Evolutionary conservation across 2,113 vertebrate species (phyloP).

Genomic region (Platichthys flesus): DNA sequence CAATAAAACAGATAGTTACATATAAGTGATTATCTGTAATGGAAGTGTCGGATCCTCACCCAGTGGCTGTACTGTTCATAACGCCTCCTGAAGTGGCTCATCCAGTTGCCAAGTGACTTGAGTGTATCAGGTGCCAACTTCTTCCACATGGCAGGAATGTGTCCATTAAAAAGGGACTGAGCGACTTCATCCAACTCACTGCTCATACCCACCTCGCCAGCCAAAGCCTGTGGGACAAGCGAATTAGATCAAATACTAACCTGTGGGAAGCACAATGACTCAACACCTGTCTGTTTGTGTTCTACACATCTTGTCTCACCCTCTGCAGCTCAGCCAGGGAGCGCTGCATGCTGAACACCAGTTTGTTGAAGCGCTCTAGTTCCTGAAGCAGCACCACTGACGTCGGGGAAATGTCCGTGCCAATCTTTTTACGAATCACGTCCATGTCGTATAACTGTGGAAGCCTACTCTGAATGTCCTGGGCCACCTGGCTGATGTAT

Average conservation of each 20-base stretch:
- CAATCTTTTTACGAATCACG: conserved; percentile 84
- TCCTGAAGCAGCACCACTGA: conserved; percentile 95
- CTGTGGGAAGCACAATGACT: not conserved
- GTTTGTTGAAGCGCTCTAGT: conserved; percentile 92
- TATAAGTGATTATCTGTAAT: not conserved
- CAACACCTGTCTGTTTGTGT: not conserved
- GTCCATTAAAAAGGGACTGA: conserved; percentile 89
- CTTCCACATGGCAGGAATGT: conserved; percentile 92
- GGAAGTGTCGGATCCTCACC: conserved; percentile 83
- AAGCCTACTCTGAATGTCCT: conserved; percentile 92
- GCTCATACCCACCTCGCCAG: conserved; percentile 97
- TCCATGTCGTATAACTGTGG: conserved; percentile 88
- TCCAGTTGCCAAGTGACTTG: conserved; percentile 95
- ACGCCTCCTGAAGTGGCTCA: conserved; percentile 88
- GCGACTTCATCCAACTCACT: conserved; percentile 92
- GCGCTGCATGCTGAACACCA: conserved; percentile 84
- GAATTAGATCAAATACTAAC: conserved; percentile 4
- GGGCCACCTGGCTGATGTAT: conserved; percentile 89
- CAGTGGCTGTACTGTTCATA: conserved; percentile 89
- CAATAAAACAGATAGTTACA: not conserved
- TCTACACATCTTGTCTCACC: conserved; percentile 71
- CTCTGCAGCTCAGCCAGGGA: conserved; percentile 89
- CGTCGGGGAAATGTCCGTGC: conserved; percentile 82
- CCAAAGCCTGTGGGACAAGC: conserved; percentile 86
- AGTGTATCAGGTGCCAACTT: conserved; percentile 92